Evolutionary conservation across 2,113 vertebrate species (phyloP).

Genomic region (Sinosuthora webbiana): DNA sequence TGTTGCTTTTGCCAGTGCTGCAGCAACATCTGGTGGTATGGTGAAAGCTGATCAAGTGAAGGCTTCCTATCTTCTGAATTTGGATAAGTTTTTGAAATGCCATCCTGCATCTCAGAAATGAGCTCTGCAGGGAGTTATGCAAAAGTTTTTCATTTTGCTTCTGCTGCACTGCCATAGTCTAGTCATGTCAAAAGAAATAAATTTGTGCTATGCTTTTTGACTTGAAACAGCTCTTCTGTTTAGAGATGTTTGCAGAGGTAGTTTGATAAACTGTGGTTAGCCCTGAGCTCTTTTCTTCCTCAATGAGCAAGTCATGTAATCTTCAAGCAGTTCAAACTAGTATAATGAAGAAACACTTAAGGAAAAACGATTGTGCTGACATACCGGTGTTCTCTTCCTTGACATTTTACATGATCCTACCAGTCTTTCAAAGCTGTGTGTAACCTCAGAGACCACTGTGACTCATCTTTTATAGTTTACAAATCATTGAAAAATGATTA

Average conservation of each 20-base stretch:
- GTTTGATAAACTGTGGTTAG: neutral
- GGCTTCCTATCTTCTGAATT: neutral
- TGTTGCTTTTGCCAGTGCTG: neutral
- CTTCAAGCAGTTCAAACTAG: neutral
- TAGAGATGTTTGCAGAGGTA: neutral
- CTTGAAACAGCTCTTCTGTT: neutral
- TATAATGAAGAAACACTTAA: neutral
- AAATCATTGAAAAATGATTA: neutral
- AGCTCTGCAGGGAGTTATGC: neutral
- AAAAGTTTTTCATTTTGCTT: conserved; percentile 21
- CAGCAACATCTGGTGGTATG: neutral
- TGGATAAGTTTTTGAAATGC: neutral
- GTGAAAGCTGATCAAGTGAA: neutral
- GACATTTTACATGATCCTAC: neutral
- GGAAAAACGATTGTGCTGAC: neutral
- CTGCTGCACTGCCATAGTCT: neutral
- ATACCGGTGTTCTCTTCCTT: neutral
- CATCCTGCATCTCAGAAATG: neutral
- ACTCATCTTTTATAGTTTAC: neutral
- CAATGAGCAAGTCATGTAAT: neutral
- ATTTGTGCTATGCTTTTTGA: neutral
- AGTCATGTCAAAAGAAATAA: neutral
- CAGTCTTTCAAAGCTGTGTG: neutral
- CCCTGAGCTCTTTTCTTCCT: neutral
- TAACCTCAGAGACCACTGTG: neutral